Evolutionary conservation across 1,140 invertebrate genomes (phyloP), one percentile per base, ranked within the genome.

Genomic region (Macrobrachium nipponense): DNA sequence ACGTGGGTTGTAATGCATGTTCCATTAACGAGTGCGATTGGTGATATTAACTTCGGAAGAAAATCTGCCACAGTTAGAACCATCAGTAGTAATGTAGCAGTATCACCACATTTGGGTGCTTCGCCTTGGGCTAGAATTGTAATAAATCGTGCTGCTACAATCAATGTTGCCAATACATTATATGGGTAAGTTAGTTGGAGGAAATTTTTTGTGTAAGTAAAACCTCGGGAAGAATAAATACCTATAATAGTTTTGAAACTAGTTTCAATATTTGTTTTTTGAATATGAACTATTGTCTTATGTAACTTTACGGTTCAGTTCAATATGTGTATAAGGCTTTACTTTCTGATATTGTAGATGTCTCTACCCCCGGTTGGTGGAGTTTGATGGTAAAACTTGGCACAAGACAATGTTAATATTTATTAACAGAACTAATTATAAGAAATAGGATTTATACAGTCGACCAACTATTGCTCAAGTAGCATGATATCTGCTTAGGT

Each of bases 1-100:
- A 87, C 86, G 88, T 89, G 88, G 88, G 88, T 89, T 51, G 82
- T 89, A n/a, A 82, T 89, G 36, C 82, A 73, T 10, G 84, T 80
- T 2, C 77, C 84, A 18, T 61, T 80, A 36, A 75, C 70, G 4
- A 80, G 18, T 64, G 64, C 84, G 15, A 44, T 72, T 10, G 60
- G 36, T 15, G 68, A 80, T 59, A 61, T 79, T 23, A 43, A 44
- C 12, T 17, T 80, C 12, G 75, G 58, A 61, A 86, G 78, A 36
- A 85, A 80, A 27, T 64, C 62, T 14, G n/a, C 58, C 15, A 62
- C 20, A 20, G 23, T 64, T 43, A 81, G 14, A 6, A 81, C 27
- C 27, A 66, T 82, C 15, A 58, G 61, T 0, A 62, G 43, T 60
- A 60, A n/a, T 10, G 62, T 72, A 14, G 81, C 77, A 58, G 84